Conservation (phyloP, 1,140 invertebrate genomes). For the Holcopasites calliopsidis region DNA sequence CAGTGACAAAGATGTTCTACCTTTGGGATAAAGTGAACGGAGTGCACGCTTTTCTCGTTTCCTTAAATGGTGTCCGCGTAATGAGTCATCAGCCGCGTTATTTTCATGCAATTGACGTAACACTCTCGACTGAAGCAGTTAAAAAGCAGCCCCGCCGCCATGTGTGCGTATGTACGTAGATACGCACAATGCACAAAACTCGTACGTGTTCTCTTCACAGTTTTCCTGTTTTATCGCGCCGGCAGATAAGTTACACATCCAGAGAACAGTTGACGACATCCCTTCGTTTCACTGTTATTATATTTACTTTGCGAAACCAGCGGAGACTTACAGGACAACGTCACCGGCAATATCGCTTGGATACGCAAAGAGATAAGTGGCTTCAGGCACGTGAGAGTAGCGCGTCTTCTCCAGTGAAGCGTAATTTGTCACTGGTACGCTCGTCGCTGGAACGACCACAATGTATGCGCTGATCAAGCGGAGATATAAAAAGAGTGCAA, state of each 20-base stretch:
- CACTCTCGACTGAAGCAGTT: conserved; percentile 23
- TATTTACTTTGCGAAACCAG: conserved; percentile 11
- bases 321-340: conserved; percentile 1
- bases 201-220: not conserved
- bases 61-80: conserved; percentile 26
- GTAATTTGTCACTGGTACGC: not conserved
- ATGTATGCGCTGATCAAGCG: not conserved
- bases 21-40: conserved; percentile 31
- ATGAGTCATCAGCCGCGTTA: conserved; percentile 55
- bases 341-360: not conserved
- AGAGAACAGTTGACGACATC: conserved; percentile 1
- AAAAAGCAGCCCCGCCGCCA: conserved; percentile 14
- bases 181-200: conserved; percentile 32
- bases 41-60: conserved; percentile 37
- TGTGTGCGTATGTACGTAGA: too few species aligned
- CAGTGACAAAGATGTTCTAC: not conserved
- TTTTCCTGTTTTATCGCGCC: conserved; percentile 43
- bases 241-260: not conserved
- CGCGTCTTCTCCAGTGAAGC: not conserved
- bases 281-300: not conserved
- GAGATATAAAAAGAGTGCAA: not conserved
- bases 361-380: not conserved
- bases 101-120: conserved; percentile 61
- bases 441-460: not conserved
- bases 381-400: not conserved